Evolutionary conservation across 2,888 invertebrate species (phyloP).

Genomic region (Sinotaia quadrata): DNA sequence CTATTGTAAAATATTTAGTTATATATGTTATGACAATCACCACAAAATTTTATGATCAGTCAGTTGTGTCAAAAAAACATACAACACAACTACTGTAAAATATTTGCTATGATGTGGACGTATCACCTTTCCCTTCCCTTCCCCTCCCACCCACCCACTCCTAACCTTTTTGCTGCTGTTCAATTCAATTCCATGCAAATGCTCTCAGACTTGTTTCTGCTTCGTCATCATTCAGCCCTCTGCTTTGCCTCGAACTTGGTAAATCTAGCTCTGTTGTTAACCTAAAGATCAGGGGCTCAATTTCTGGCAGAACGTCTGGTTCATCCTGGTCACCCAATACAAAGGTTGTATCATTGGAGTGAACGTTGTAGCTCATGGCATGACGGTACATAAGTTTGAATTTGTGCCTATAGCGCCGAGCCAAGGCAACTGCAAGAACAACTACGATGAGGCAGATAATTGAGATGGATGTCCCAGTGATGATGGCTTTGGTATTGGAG

Average conservation of each 20-base stretch:
- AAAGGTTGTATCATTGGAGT: conserved; percentile 33
- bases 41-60: too few species aligned
- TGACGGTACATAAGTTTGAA: conserved; percentile 9
- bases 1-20: too few species aligned
- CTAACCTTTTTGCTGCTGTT: too few species aligned
- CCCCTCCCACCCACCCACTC: too few species aligned
- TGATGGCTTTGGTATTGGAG: conserved; percentile 18
- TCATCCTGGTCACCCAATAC: conserved; percentile 31
- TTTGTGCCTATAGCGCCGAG: conserved; percentile 8
- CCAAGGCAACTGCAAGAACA: conserved; percentile 19
- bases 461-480: conserved; percentile 33
- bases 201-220: too few species aligned
- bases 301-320: conserved; percentile 4
- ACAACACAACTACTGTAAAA: too few species aligned
- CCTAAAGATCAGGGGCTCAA: neutral
- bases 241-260: neutral
- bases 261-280: neutral
- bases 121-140: too few species aligned
- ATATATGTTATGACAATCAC: too few species aligned
- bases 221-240: neutral
- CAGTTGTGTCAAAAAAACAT: too few species aligned
- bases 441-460: conserved; percentile 32
- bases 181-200: too few species aligned
- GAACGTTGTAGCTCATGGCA: conserved; percentile 12
- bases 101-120: too few species aligned